Conservation (phyloP, 2,797 vertebrate species). For the Antennarius maculatus region DNA sequence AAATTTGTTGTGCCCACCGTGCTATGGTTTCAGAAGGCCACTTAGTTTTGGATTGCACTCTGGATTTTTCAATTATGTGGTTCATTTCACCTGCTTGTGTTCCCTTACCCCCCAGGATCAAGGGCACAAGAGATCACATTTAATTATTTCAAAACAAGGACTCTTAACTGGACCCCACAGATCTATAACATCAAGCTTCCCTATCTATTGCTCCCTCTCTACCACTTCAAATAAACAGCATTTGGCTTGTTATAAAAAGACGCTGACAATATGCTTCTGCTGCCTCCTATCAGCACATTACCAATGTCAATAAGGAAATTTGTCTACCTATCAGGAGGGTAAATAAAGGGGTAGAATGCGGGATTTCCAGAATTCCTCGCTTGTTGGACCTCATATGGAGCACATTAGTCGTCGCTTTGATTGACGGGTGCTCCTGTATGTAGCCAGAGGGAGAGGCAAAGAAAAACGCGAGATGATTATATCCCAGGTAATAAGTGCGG, state of each 20-base stretch:
- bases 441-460: conserved; percentile 71
- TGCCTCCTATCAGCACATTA: conserved; percentile 62
- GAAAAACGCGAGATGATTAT: conserved; percentile 78
- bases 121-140: conserved; percentile 80
- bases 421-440: conserved; percentile 81
- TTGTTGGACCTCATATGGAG: conserved; percentile 74
- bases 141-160: conserved; percentile 83
- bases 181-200: conserved; percentile 58
- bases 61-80: conserved; percentile 88
- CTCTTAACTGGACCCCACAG: conserved; percentile 58
- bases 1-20: conserved; percentile 84
- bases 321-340: conserved; percentile 77
- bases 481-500: conserved; percentile 79
- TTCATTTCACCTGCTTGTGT: conserved; percentile 85
- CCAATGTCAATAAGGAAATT: conserved; percentile 79
- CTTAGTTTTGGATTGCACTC: conserved; percentile 86
- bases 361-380: conserved; percentile 77
- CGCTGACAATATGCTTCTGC: conserved; percentile 51
- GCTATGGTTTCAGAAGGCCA: conserved; percentile 83
- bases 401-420: conserved; percentile 76
- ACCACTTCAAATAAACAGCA: conserved; percentile 51
- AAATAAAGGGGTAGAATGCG: conserved; percentile 78
- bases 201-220: conserved; percentile 56
- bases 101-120: conserved; percentile 82
- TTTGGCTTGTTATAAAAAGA: conserved; percentile 47